Evolutionary conservation across 2,888 invertebrate genomes (phyloP).

Genomic region (Cephonodes hylas): DNA sequence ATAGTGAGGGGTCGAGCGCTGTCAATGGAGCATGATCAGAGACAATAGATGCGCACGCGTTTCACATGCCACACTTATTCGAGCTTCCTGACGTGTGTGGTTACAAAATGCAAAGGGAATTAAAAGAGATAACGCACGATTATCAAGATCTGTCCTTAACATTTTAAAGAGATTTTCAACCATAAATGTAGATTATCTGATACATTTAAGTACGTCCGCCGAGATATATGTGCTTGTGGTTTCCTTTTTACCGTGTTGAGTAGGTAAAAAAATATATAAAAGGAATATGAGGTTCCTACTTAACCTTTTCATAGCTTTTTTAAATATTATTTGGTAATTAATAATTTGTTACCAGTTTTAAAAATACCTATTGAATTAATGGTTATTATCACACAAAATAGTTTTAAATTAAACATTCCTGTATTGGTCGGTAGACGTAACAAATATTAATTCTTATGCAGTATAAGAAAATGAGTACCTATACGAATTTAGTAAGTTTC

Average conservation of each 20-base stretch:
- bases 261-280: too few relatives aligned
- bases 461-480: too few relatives aligned
- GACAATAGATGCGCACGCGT: constrained; percentile 43
- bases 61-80: constrained; percentile 34
- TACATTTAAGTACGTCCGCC: not conserved
- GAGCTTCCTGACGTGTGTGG: constrained; percentile 38
- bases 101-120: constrained; percentile 9
- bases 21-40: constrained; percentile 27
- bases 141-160: not conserved
- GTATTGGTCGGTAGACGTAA: too few relatives aligned
- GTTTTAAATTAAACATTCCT: too few relatives aligned
- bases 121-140: constrained; percentile 43
- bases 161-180: not conserved
- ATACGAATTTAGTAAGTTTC: too few relatives aligned
- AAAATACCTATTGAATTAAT: too few relatives aligned
- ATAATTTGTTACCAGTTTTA: too few relatives aligned
- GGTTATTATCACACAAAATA: too few relatives aligned
- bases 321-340: too few relatives aligned
- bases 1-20: constrained; percentile 30
- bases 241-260: not conserved
- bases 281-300: too few relatives aligned
- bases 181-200: not conserved
- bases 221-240: not conserved
- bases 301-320: too few relatives aligned
- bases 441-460: too few relatives aligned